These are phyloP conservation scores for Papilio glaucus DNA, from an alignment of 1,140 invertebrate genomes.

Conservation along the genomic window DNA sequence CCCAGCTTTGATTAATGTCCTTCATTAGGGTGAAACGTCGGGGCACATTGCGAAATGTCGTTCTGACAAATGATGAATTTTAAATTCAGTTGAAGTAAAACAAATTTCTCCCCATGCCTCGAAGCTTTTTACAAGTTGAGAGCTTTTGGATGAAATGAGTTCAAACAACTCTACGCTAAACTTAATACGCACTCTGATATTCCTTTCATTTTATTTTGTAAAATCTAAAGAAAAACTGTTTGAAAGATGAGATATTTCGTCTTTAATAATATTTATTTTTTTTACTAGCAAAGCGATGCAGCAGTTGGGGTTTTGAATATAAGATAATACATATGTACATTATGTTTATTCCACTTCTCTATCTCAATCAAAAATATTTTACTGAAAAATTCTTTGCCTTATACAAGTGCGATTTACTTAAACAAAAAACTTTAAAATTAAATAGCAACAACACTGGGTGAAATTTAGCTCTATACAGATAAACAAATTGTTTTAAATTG, in stretches of 20 bases:
- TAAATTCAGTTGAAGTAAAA: conserved; percentile 6
- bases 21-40: conserved; percentile 10
- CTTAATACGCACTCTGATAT: neutral
- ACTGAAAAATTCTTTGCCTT: too few relatives aligned
- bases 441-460: too few relatives aligned
- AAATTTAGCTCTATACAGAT: too few relatives aligned
- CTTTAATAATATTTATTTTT: too few relatives aligned
- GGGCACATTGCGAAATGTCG: conserved; percentile 12
- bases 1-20: conserved; percentile 13
- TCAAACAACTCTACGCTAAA: conserved; percentile 19
- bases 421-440: too few relatives aligned
- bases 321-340: too few relatives aligned
- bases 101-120: neutral
- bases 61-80: conserved; percentile 19
- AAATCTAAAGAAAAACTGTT: neutral
- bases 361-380: too few relatives aligned
- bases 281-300: too few relatives aligned
- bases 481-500: too few relatives aligned
- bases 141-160: conserved; percentile 16
- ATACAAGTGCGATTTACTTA: too few relatives aligned
- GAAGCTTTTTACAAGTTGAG: conserved; percentile 12
- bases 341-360: too few relatives aligned
- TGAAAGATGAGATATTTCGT: neutral
- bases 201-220: neutral
- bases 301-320: too few relatives aligned